Percentiles rank a stretch among this genome's conserved stretches.
Evolutionary conservation across 2,888 invertebrate genomes (phyloP).

Genomic region (Agonopterix heracliana): DNA sequence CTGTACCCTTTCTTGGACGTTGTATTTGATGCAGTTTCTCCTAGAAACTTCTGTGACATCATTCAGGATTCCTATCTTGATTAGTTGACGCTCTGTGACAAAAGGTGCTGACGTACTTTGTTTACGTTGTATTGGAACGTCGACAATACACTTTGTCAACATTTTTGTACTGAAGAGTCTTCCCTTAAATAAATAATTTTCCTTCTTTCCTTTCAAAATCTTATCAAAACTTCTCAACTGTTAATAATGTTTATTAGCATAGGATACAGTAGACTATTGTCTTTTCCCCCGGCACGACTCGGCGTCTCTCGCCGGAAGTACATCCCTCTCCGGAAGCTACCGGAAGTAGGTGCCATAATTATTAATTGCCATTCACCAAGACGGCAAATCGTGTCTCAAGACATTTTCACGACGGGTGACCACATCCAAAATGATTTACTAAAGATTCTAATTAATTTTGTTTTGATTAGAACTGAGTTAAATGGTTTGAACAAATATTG

Average conservation of each 20-base stretch:
- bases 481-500: slow-evolving; percentile 11
- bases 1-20: no score
- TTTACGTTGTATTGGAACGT: no score
- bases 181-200: no score
- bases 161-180: no score
- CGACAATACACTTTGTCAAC: no score
- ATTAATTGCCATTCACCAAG: slow-evolving; percentile 61
- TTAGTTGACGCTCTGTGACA: no score
- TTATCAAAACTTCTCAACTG: slow-evolving; percentile 25
- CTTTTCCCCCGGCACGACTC: slow-evolving; percentile 14
- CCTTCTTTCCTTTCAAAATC: no score
- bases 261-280: slow-evolving; percentile 38
- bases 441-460: slow-evolving; percentile 19
- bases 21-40: no score
- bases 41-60: no score
- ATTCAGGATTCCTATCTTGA: no score
- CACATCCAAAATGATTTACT: slow-evolving; percentile 28
- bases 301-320: slow-evolving; percentile 37
- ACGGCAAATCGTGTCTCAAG: slow-evolving; percentile 48
- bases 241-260: slow-evolving; percentile 43
- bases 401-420: slow-evolving; percentile 41
- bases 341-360: slow-evolving; percentile 72
- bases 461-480: slow-evolving; percentile 5
- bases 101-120: no score
- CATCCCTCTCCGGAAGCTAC: slow-evolving; percentile 47